Evolutionary conservation across 2,113 vertebrate genomes (phyloP).

Genomic region (Trochalopteron elliotii): DNA sequence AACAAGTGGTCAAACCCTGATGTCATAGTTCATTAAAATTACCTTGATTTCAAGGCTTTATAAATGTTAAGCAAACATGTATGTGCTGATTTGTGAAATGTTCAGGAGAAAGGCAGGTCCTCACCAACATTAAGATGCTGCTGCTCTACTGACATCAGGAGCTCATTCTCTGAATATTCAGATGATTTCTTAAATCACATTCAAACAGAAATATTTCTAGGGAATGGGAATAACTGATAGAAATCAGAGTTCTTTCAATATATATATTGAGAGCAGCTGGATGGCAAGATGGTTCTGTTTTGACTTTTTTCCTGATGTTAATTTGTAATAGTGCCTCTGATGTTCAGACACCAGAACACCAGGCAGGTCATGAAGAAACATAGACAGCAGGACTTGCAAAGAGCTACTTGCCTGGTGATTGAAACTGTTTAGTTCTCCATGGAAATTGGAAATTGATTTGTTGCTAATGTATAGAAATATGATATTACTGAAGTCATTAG

Average conservation of each 20-base stretch:
- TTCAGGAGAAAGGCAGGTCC: background rate
- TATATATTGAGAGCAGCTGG: background rate
- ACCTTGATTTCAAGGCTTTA: background rate
- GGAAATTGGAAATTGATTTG: background rate
- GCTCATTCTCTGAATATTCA: background rate
- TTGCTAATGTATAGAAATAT: background rate
- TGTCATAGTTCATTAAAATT: background rate
- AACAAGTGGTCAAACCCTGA: background rate
- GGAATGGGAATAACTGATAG: background rate
- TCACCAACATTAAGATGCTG: background rate
- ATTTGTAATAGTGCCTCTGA: background rate
- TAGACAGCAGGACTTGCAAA: background rate
- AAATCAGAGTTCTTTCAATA: background rate
- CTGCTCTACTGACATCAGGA: background rate
- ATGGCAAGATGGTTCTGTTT: background rate
- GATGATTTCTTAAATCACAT: background rate
- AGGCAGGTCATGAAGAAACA: background rate
- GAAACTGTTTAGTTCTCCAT: background rate
- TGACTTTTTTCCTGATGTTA: background rate
- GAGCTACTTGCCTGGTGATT: background rate
- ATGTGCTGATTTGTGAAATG: background rate
- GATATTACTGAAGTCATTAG: background rate
- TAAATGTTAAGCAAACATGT: background rate
- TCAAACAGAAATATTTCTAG: background rate
- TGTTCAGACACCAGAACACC: background rate